Evolutionary conservation across 2,113 vertebrate genomes (phyloP).

Genomic region (Malurus melanocephalus): DNA sequence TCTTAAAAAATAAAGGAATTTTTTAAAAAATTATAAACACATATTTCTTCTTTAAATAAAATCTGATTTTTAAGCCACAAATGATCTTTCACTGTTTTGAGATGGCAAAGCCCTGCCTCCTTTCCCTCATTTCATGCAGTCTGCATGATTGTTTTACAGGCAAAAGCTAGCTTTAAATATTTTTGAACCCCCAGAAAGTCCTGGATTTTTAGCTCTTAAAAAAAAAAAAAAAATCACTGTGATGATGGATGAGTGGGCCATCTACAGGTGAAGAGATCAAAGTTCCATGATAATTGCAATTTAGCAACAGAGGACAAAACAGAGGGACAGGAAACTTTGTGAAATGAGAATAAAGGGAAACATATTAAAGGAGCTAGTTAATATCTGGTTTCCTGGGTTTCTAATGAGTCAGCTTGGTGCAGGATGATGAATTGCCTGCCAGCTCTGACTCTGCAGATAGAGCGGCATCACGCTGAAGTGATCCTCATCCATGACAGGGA

Average conservation of each 20-base stretch:
- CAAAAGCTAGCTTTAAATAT: background rate
- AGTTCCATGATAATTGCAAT: slow-evolving; percentile 35
- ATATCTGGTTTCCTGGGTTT: slow-evolving; percentile 7
- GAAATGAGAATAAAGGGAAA: slow-evolving; percentile 28
- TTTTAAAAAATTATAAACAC: fast-evolving
- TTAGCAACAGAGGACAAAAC: slow-evolving; percentile 23
- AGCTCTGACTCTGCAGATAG: slow-evolving; percentile 10
- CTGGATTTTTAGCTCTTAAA: background rate
- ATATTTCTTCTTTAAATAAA: background rate
- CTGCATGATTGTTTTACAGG: background rate
- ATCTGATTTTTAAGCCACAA: background rate
- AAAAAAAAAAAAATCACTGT: background rate
- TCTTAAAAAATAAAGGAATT: background rate
- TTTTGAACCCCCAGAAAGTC: background rate
- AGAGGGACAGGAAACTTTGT: slow-evolving; percentile 10
- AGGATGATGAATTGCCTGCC: slow-evolving; percentile 46
- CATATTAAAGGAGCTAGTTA: slow-evolving; percentile 2
- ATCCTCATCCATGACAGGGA: slow-evolving; percentile 8
- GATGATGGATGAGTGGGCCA: slow-evolving; percentile 21
- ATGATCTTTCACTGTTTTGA: background rate
- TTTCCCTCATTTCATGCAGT: background rate
- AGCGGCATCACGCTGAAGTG: background rate
- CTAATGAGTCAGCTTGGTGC: slow-evolving; percentile 8
- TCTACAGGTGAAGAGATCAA: slow-evolving; percentile 33
- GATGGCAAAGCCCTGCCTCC: background rate